phyloP scores from a whole-genome alignment of 2,888 invertebrate genomes.

The Aleiodes leptofemur region DNA sequence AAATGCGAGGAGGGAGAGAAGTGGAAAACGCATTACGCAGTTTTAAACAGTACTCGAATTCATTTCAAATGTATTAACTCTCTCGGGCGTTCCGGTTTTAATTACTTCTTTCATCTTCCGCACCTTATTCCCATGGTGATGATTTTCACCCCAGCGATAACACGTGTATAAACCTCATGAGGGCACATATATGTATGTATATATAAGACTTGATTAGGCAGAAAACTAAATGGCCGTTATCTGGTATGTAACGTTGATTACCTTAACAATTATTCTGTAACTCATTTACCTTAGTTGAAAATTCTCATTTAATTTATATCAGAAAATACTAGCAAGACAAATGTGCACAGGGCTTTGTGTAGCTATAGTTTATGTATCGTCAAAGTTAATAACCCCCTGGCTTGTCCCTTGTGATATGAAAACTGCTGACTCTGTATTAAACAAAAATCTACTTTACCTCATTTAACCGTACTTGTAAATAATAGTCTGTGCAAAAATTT shows the following conservation, averaged over 20 bases:
- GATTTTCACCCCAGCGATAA: conserved; percentile 22
- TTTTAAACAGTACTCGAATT: conserved; percentile 41
- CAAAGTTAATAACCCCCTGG: conserved; percentile 33
- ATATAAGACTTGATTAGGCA: conserved; percentile 21
- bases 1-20: background rate
- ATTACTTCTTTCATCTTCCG: conserved; percentile 39
- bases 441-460: background rate
- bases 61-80: conserved; percentile 41
- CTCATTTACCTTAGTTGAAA: conserved; percentile 12
- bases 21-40: conserved; percentile 36
- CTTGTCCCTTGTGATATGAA: conserved; percentile 15
- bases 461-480: conserved; percentile 22
- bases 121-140: conserved; percentile 19
- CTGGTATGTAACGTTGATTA: conserved; percentile 15
- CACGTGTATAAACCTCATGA: conserved; percentile 1
- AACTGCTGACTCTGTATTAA: conserved; percentile 30
- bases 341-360: background rate
- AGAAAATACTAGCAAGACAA: conserved; percentile 20
- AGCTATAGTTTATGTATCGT: conserved; percentile 22
- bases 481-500: background rate
- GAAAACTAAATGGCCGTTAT: conserved; percentile 22
- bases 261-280: conserved; percentile 4
- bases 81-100: conserved; percentile 32
- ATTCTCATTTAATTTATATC: conserved; percentile 25
- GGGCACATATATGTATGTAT: background rate